Evolutionary conservation across 2,888 invertebrate genomes (phyloP), one percentile per base, ranked within the genome.

Genomic region (Neuroscelio doddi): DNA sequence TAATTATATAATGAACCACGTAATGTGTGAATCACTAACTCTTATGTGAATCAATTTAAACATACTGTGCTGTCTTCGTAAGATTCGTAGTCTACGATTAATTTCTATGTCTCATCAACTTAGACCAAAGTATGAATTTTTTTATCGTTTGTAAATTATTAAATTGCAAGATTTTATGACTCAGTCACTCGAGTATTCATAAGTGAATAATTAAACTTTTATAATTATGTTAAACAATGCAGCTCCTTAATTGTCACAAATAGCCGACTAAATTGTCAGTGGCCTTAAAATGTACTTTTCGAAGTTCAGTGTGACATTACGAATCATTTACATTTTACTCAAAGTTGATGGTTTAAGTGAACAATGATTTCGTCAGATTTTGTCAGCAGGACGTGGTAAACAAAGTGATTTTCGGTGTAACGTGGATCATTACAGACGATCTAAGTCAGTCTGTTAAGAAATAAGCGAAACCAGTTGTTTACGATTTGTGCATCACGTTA

Each of bases 21-120:
- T 52, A 55, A 63, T 57, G 39, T 52, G 63, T 77, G 76, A 77
- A 68, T 77, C 76, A 77, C 61, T 46, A 70, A 67, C 64, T 70
- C 56, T 29, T 51, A 53, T 66, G 59, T 36, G 45, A 66, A 59
- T 69, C 49, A 45, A 32, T 53, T 64, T 56, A 39, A 49, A 46
- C 50, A 55, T 27, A 50, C 45, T 29, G 7, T 47, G 52, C 21
- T 55, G 12, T 59, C 53, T 36, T 56, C 44, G 53, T 46, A 50
- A 36, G 61, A 64, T 56, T 39, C 34, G 47, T 44, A 46, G 51
- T 55, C 58, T 53, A 63, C 55, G 57, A 57, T 53, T 53, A 64
- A 58, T 39, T 21, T 16, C 24, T 3, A 39, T 64, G 47, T 41
- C 41, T 59, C 42, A 50, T 41, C 9, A 10, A 30, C 8, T 26